phyloP scores from a whole-genome alignment of 2,888 invertebrate species.

The Agrochola litura region DNA sequence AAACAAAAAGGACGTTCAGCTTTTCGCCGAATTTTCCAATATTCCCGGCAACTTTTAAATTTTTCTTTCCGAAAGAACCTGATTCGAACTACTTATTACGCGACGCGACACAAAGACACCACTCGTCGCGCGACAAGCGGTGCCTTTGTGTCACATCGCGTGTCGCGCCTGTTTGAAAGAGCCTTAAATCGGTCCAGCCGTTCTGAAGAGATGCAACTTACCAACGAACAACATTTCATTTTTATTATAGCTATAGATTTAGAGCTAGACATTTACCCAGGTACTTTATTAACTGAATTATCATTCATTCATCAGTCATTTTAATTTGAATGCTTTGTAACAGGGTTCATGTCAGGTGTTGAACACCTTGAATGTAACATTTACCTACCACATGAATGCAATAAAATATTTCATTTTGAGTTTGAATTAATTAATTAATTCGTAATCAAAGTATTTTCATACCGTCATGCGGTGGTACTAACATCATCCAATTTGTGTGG shows the following conservation, averaged over 20 bases:
- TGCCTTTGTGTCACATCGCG: too few relatives aligned
- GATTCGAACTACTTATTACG: too few relatives aligned
- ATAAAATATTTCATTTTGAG: background rate
- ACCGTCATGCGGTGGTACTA: conserved; percentile 45
- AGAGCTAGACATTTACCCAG: too few relatives aligned
- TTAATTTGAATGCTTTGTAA: background rate
- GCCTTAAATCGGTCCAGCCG: too few relatives aligned
- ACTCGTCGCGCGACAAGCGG: too few relatives aligned
- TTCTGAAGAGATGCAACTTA: too few relatives aligned
- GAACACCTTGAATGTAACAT: background rate
- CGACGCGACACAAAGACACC: too few relatives aligned
- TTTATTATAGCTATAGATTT: too few relatives aligned
- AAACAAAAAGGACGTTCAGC: background rate
- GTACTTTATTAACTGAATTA: background rate
- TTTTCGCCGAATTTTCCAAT: background rate
- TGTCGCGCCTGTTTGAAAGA: too few relatives aligned
- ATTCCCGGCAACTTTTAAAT: background rate
- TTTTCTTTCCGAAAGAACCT: too few relatives aligned
- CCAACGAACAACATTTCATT: too few relatives aligned
- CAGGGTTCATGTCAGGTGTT: background rate
- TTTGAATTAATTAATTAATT: conserved; percentile 7
- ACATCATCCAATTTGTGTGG: conserved; percentile 79
- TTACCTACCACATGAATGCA: background rate
- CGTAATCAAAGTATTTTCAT: conserved; percentile 49
- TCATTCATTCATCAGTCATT: too few relatives aligned